A percentile compares a stretch with the other conserved stretches of the same genome.
phyloP scores from a whole-genome alignment of 1,140 invertebrate species.

The Vollenhovia emeryi region DNA sequence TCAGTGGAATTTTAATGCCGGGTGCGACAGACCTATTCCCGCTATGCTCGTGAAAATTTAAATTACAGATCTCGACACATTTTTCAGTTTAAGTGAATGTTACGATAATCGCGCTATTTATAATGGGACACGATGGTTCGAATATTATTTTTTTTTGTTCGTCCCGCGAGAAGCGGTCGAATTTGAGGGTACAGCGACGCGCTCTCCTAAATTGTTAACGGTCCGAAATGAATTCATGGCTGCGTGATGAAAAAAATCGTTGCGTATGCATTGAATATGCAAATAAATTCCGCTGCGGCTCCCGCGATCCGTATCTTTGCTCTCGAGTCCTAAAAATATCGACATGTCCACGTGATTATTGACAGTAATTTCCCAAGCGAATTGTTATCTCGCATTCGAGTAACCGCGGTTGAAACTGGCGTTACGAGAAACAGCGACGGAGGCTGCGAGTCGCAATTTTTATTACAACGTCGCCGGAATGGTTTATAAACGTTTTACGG shows the following conservation, averaged over 20 bases:
- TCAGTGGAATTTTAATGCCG: neutral
- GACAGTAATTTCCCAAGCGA: conserved; percentile 47
- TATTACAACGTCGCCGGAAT: neutral
- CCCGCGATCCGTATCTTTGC: neutral
- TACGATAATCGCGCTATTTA: neutral
- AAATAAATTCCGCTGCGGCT: conserved; percentile 36
- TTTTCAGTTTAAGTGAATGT: neutral
- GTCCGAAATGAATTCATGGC: conserved; percentile 5
- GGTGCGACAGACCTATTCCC: neutral
- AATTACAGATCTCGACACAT: conserved; percentile 6
- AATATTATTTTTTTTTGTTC: conserved; percentile 19
- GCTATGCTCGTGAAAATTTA: neutral
- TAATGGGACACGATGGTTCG: neutral
- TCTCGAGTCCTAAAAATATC: conserved; percentile 38
- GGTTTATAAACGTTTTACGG: neutral
- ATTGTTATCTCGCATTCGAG: neutral
- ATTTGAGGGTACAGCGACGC: neutral
- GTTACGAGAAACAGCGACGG: neutral
- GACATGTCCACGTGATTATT: neutral
- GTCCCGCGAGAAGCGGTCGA: neutral
- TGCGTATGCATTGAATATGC: conserved; percentile 51
- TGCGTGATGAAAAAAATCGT: conserved; percentile 36
- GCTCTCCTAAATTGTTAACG: conserved; percentile 40
- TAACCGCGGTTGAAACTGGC: neutral
- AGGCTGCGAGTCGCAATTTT: conserved; percentile 1